Evolutionary conservation across 1,140 invertebrate species (phyloP).

Genomic region (Formica selysi): DNA sequence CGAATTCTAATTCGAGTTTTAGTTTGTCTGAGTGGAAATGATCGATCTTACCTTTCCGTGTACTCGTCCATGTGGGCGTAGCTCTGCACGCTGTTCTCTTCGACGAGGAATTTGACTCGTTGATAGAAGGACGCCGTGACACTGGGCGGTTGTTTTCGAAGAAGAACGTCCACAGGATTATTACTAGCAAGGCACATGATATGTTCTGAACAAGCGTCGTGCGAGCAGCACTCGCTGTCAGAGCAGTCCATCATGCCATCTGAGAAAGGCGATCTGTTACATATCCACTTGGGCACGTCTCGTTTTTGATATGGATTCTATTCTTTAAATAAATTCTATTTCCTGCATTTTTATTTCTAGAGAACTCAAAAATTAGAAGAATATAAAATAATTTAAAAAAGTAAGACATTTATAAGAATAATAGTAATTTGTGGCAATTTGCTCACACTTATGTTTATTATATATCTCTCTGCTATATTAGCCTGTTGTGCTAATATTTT

Average conservation of each 20-base stretch:
- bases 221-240: conserved; percentile 97
- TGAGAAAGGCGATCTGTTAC: conserved; percentile 83
- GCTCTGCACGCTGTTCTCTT: conserved; percentile 99
- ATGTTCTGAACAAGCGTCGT: conserved; percentile 93
- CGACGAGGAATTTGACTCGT: conserved; percentile 98
- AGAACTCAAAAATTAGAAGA: neutral
- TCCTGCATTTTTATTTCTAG: neutral
- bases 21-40: conserved; percentile 63
- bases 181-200: conserved; percentile 98
- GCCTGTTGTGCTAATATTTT: neutral
- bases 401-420: neutral
- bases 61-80: conserved; percentile 99
- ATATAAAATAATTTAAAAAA: neutral
- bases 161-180: conserved; percentile 97
- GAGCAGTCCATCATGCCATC: conserved; percentile 99
- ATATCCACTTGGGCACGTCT: neutral
- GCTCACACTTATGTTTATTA: neutral
- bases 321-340: neutral
- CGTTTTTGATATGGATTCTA: conserved; percentile 7
- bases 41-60: conserved; percentile 96
- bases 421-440: neutral
- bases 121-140: conserved; percentile 99
- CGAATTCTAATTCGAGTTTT: conserved; percentile 63
- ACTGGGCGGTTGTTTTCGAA: conserved; percentile 97
- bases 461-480: neutral